phyloP scores from a whole-genome alignment of 2,797 vertebrate genomes.

The Oreortyx pictus region DNA sequence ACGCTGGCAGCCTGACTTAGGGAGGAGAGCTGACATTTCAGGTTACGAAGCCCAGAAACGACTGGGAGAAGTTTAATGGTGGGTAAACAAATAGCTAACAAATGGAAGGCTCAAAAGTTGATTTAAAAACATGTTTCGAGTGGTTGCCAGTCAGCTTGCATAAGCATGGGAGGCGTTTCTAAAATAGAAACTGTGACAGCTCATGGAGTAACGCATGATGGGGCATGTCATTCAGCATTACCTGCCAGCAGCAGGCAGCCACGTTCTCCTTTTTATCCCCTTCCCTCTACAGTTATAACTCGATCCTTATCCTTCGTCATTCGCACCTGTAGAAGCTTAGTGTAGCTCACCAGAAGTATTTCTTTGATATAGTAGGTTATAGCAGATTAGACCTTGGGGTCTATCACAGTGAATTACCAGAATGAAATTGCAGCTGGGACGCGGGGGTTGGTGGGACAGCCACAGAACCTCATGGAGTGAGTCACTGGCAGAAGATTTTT shows the following conservation, averaged over 20 bases:
- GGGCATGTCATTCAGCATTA: conserved; percentile 56
- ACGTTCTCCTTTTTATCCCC: neutral
- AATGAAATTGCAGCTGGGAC: conserved; percentile 3
- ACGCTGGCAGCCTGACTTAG: neutral
- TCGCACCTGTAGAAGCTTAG: neutral
- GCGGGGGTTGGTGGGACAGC: neutral
- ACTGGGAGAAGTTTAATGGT: neutral
- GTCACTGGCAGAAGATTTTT: neutral
- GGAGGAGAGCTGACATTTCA: neutral
- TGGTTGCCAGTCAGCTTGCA: conserved; percentile 30
- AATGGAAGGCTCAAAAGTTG: conserved; percentile 27
- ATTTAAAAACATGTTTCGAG: conserved; percentile 15
- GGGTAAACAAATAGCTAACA: conserved; percentile 23
- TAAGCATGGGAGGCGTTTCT: conserved; percentile 39
- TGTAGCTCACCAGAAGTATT: neutral
- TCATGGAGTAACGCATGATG: conserved; percentile 37
- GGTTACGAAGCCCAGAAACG: neutral
- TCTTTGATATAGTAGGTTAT: neutral
- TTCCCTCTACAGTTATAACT: neutral
- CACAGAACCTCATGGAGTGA: neutral
- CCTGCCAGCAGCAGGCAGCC: conserved; percentile 43
- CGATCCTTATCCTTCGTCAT: neutral
- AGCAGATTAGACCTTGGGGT: neutral
- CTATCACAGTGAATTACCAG: neutral
- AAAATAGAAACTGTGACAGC: neutral